Evolutionary conservation across 2,113 vertebrate species (phyloP), one percentile per base, ranked within the genome.

Genomic region (Brienomyrus brachyistius): DNA sequence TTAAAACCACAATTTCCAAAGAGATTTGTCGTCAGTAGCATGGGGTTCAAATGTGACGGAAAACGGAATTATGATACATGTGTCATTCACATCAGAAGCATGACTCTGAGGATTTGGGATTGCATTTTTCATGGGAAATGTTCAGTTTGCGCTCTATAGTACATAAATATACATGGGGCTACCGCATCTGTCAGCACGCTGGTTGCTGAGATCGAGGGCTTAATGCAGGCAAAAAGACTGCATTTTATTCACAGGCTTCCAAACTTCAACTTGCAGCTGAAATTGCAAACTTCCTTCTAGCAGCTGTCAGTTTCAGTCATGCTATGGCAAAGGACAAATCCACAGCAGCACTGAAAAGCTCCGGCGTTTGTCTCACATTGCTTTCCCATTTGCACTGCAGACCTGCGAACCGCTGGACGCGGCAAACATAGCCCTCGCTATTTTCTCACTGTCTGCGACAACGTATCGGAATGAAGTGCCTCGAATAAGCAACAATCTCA

Each of bases 81-180:
- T 90, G 91, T 93, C 91, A 92, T 91, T 93, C 89, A 92, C 91
- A 66, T 43, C 52, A 62, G 56, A 91, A 82, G 59, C 48, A 51
- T 86, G 90, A 89, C 86, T 89, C 89, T 47, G 85, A 89, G 70
- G 62, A 89, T 52, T 86, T 31, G 51, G 51, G 91, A 90, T 91
- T 88, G 87, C 87, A 74, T 90, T 92, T 92, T 88, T 86, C 89
- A 90, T 91, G 86, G 83, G 86, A 87, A 91, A 70, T 88, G 91
- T 89, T 89, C 91, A 89, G 91, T 91, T 88, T 70, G 51, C 52
- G 47, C 47, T 35, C 43, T 35, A 35, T 83, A 82, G 50, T 90
- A 40, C 51, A 86, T 83, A 89, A 70, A 77, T 40, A 48, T 43
- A 83, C 51, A 54, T 15, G 89, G 56, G 9, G 9, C 23, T 31